Base-by-base conservation (phyloP, 2,888 invertebrate genomes). In the Timema podura region DNA sequence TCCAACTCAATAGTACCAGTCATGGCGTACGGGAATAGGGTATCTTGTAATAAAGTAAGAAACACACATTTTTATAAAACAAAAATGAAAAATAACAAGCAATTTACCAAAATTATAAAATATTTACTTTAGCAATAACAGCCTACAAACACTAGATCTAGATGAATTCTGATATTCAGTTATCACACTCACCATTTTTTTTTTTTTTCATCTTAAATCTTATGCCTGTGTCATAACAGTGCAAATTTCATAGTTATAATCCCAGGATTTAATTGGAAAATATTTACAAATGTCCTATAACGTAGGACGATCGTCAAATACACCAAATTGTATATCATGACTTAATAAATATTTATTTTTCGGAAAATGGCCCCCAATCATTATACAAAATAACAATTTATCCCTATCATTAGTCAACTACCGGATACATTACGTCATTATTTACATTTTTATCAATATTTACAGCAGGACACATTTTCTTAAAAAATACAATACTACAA, bases 351-450 rank as follows among this genome's bases (percentile, higher is more conserved):
- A 69, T 44, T 64, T 68, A 65, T 64, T 70, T 64, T 70, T 67
- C 59, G 64, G 67, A 70, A 68, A 70, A 69, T 69, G 71, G 69
- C 71, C 71, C 71, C 71, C 66, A 30, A 64, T 64, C 67, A 72
- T 68, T 72, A 70, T 72, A 70, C 64, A 72, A 72, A 72, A 72
- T 72, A 72, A 72, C 70, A 72, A 68, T 72, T 68, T 67, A 48
- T 64, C 64, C 70, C 69, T 64, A 51, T 70, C 30, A 30, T 69
- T 70, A 67, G 70, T 68, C 69, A 72, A 70, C 70, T 70, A 71
- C 66, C 70, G 70, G 70, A 72, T 72, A 72, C 72, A 72, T 9
- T 64, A 68, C 46, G 66, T 72, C 67, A 69, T 48, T 71, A 71
- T 71, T 69, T 71, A 71, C 71, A 71, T 45, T 61, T 64, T 65